Base-by-base conservation (phyloP, 2,113 vertebrate genomes). In the Dromaius novaehollandiae region DNA sequence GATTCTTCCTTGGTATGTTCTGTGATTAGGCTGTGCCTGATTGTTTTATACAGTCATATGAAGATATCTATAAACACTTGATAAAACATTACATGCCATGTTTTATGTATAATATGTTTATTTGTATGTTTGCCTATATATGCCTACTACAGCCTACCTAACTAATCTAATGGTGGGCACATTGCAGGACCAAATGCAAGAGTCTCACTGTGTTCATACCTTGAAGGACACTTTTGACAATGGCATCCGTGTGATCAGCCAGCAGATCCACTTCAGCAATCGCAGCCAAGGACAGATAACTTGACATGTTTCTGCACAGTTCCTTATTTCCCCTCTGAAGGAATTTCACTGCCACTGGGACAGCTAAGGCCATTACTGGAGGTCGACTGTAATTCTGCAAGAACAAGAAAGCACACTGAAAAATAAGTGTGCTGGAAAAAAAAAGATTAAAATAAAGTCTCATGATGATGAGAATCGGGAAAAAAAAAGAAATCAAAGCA, bases 341-440 rank as follows among this genome's bases (percentile, higher is more conserved):
- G 96, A 99, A 99, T 9, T 98, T 99, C 94, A 99, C 99, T 0
- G 99, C 99, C 30, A 99, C 98, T 3, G 99, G 99, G n/a, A 99
- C 98, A 3, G 99, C 99, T 71, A 99, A 94, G 11, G 97, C 98
- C 99, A 99, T 99, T 66, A 99, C 98, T 2, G 98, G 98, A 6
- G 98, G 98, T 64, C 89, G 98, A 81, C 98, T 99, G 97, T 99
- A 99, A 96, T 99, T 99, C 99, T 99, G 98, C 6, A 40, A 70
- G 95, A 89, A 94, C 3, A 81, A 1, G 44, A 88, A 63, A 78
- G 80, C 68, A 8, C 32, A 76, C 30, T 44, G 40, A 36, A 87
- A 79, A 91, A 76, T 28, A 86, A 93, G 36, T 36, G 77, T n/a
- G 75, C 50, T 61, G 58, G 40, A 71, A 64, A 76, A 77, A 36